A percentile compares a stretch with the other conserved stretches of the same genome.
These are phyloP conservation scores for Conus canariensis DNA, from an alignment of 2,888 invertebrate species.

Conservation along the genomic window DNA sequence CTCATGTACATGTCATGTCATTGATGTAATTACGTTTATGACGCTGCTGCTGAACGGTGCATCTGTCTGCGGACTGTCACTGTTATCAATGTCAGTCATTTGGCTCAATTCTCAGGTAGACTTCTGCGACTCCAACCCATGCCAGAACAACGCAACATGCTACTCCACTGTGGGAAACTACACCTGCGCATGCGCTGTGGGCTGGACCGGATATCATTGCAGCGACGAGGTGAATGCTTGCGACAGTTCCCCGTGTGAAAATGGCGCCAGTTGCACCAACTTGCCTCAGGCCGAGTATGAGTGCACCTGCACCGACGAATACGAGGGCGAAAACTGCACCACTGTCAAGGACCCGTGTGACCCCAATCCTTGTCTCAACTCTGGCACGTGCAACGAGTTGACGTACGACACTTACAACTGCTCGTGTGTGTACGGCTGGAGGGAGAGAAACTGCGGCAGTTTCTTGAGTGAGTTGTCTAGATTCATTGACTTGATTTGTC, in stretches of 20 bases:
- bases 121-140: conserved; percentile 36
- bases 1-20: too few relatives aligned
- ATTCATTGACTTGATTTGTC: background rate
- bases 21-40: too few relatives aligned
- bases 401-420: conserved; percentile 30
- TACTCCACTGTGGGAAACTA: conserved; percentile 19
- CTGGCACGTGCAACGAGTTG: background rate
- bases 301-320: conserved; percentile 31
- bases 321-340: conserved; percentile 43
- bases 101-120: conserved; percentile 15
- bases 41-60: too few relatives aligned
- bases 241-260: conserved; percentile 41
- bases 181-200: conserved; percentile 31
- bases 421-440: background rate
- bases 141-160: conserved; percentile 22
- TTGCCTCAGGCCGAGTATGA: background rate
- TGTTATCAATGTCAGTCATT: too few relatives aligned
- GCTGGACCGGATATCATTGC: conserved; percentile 40
- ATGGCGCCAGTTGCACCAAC: conserved; percentile 42
- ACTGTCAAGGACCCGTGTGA: conserved; percentile 29
- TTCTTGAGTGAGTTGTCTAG: background rate
- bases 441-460: background rate
- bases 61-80: too few relatives aligned
- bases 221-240: conserved; percentile 40
- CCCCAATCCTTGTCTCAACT: conserved; percentile 45